Conservation (phyloP, 1,140 invertebrate species). For the Spodoptera frugiperda region DNA sequence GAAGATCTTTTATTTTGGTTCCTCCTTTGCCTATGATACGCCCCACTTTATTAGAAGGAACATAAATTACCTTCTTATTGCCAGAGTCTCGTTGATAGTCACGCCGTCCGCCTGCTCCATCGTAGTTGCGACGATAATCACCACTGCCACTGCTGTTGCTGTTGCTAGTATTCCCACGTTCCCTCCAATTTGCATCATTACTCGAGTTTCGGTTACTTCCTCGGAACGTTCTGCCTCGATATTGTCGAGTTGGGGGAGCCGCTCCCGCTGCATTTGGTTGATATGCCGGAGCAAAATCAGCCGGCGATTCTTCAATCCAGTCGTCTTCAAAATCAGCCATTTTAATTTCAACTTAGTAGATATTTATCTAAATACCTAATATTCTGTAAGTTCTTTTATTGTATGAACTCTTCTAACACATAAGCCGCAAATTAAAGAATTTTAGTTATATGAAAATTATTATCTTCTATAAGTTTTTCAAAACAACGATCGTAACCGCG, state of each 20-base stretch:
- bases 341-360: conserved; percentile 6
- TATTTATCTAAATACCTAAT: conserved; percentile 1
- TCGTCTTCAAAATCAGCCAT: conserved; percentile 70
- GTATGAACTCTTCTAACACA: background rate
- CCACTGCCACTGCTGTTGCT: conserved; percentile 5
- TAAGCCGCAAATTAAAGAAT: background rate
- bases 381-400: background rate
- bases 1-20: conserved; percentile 90
- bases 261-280: conserved; percentile 41
- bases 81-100: conserved; percentile 54
- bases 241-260: conserved; percentile 56
- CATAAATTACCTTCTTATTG: conserved; percentile 71
- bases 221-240: conserved; percentile 55
- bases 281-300: conserved; percentile 29
- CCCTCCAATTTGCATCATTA: conserved; percentile 66
- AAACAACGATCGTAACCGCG: conserved; percentile 10
- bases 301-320: conserved; percentile 58
- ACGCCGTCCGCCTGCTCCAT: conserved; percentile 46
- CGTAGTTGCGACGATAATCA: conserved; percentile 21
- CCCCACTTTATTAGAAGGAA: conserved; percentile 75
- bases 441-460: background rate
- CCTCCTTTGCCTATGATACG: conserved; percentile 89
- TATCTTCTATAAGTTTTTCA: background rate
- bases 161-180: conserved; percentile 50
- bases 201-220: conserved; percentile 51